Percentiles rank a stretch among this genome's conserved stretches.
These are phyloP conservation scores for Podabrus alpinus DNA, from an alignment of 2,888 invertebrate genomes.

Conservation along the genomic window DNA sequence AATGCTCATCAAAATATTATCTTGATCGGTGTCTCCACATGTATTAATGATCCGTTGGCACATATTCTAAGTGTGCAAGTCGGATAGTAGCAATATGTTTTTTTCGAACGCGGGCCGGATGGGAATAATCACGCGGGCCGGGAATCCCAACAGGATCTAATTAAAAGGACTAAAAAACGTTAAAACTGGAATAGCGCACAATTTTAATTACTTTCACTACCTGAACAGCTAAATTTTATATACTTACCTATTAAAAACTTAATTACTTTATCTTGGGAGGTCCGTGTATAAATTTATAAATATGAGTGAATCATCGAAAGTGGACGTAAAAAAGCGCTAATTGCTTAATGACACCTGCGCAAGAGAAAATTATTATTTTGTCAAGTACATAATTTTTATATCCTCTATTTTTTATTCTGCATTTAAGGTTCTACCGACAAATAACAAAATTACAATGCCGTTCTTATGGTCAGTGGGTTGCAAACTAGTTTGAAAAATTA, in stretches of 20 bases:
- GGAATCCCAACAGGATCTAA: not conserved
- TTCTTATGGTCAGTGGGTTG: constrained; percentile 4
- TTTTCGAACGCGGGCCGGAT: too few species aligned
- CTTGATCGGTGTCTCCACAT: too few species aligned
- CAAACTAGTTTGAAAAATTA: constrained; percentile 14
- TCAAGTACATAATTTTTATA: too few species aligned
- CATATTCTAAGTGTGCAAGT: too few species aligned
- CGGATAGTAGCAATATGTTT: too few species aligned
- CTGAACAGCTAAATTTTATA: not conserved
- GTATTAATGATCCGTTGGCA: too few species aligned
- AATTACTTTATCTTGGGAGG: not conserved
- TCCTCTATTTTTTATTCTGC: not conserved
- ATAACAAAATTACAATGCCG: not conserved
- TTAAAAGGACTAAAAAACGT: not conserved
- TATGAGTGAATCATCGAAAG: not conserved
- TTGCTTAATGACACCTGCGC: not conserved
- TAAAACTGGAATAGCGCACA: too few species aligned
- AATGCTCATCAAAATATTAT: too few species aligned
- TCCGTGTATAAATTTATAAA: not conserved
- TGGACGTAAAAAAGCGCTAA: not conserved
- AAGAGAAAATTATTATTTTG: not conserved
- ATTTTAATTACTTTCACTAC: too few species aligned
- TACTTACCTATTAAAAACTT: not conserved
- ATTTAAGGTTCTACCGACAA: not conserved
- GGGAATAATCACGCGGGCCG: not conserved